Base-by-base conservation (phyloP, 1,140 invertebrate genomes). In the Lysiphlebus fabarum region DNA sequence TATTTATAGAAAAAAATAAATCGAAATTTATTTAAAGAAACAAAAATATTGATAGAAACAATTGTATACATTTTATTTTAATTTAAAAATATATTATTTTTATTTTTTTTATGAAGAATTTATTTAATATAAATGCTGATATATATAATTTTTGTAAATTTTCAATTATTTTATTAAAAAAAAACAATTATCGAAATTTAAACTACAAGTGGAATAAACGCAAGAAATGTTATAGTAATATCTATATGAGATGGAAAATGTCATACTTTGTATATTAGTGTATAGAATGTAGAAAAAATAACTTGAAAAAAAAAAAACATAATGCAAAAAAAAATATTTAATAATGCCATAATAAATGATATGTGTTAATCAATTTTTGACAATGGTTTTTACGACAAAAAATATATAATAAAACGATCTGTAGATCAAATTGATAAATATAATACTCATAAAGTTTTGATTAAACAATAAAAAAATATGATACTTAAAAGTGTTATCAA, bases 221-320 rank as follows among this genome's bases (percentile, higher is more conserved):
- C 10, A 10, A 48, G 10, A 9, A 48, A 48, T 26, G 33, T 17
- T 48, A 48, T 26, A 26, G 45, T 48, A 53, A 10, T 53, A 14
- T 36, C 26, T 37, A 37, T 38, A 7, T 53, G 9, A 12, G 38
- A 7, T 37, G 55, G 53, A 74, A 74, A 74, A 74, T 77, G 73
- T 68, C 70, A 72, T 76, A 79, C 76, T 76, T 79, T 78, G 77
- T 79, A 79, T 78, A 79, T 79, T 79, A 78, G 77, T 79, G 77
- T 79, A 79, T 79, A 79, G 76, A 77, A 74, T 74, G 77, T 78
- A 79, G 72, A 74, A 71, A 59, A 57, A 38, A 57, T 48, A 45
- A 45, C 14, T n/a, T 45, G 10, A 51, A 58, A 50, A 69, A 62
- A 63, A 62, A 64, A 73, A 70, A 69, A 61, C 62, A 70, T 63